These are phyloP conservation scores for Monodelphis domestica DNA, from an alignment of 2,797 vertebrate genomes.

Conservation along the genomic window DNA sequence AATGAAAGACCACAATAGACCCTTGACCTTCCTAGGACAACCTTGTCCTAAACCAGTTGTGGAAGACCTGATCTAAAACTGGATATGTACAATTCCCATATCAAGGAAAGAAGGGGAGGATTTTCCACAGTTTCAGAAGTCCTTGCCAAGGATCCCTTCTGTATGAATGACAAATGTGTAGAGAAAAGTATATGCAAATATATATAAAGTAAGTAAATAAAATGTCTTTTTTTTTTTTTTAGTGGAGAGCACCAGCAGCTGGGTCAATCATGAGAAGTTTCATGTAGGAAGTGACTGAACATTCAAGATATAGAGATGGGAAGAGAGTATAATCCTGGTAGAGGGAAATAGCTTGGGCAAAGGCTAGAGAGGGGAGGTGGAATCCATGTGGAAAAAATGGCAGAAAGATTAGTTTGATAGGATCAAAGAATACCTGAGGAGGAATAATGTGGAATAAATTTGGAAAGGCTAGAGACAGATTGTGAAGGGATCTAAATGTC, in stretches of 20 bases:
- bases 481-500: neutral
- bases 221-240: too few species aligned
- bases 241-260: neutral
- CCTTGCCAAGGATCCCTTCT: neutral
- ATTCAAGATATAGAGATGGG: neutral
- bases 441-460: neutral
- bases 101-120: neutral
- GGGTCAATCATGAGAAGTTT: neutral
- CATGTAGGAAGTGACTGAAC: neutral
- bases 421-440: neutral
- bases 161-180: neutral
- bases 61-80: neutral
- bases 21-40: neutral
- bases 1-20: neutral
- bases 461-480: neutral
- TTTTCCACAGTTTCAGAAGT: neutral
- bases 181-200: neutral
- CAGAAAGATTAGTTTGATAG: neutral
- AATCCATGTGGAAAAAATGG: neutral
- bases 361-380: neutral
- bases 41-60: neutral
- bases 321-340: neutral
- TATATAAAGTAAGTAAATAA: neutral
- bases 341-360: neutral
- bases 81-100: neutral